Percentiles rank a stretch among this genome's conserved stretches.
phyloP scores from a whole-genome alignment of 2,113 vertebrate species.

The Muscicapa adusta region DNA sequence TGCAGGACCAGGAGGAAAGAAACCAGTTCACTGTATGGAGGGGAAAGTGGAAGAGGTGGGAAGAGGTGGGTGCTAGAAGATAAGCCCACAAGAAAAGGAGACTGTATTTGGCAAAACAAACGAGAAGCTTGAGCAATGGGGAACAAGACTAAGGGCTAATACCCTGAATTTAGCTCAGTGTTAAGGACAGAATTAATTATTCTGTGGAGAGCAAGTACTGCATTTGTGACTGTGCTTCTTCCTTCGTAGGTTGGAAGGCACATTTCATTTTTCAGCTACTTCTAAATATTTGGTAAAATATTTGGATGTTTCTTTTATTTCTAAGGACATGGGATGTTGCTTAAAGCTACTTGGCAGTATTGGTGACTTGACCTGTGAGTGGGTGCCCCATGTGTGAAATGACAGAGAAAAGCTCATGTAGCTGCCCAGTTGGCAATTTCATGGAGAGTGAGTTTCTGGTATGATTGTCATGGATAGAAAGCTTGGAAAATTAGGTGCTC shows the following conservation, averaged over 20 bases:
- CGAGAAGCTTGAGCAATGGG: background rate
- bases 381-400: background rate
- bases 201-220: background rate
- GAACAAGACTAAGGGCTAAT: background rate
- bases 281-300: background rate
- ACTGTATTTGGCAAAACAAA: background rate
- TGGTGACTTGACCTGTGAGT: background rate
- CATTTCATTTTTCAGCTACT: background rate
- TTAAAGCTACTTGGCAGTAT: background rate
- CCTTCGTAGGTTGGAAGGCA: background rate
- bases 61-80: background rate
- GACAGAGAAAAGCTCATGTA: background rate
- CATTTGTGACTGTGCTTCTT: background rate
- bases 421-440: background rate
- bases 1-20: background rate
- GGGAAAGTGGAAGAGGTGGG: background rate
- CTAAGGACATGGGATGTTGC: background rate
- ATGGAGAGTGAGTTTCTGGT: background rate
- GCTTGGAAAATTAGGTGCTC: background rate
- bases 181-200: background rate
- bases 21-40: background rate
- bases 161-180: background rate
- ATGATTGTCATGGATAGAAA: background rate
- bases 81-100: background rate
- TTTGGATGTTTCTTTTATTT: background rate